Base-by-base conservation (phyloP, 2,888 invertebrate genomes). In the Erynnis tages region DNA sequence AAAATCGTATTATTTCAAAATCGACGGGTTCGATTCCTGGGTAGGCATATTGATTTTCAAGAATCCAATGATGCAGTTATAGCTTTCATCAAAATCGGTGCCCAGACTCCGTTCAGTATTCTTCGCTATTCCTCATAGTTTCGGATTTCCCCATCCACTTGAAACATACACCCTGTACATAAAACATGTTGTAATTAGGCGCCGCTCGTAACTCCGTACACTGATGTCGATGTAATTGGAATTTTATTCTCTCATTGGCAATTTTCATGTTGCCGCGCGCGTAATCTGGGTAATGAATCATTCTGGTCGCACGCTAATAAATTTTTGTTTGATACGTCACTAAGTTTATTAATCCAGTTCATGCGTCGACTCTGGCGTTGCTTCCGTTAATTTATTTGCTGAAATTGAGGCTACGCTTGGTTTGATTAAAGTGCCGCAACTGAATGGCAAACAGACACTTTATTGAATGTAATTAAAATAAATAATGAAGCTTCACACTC, bases 161-260 rank as follows among this genome's bases (percentile, higher is more conserved):
- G n/a, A n/a, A n/a, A n/a, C n/a, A n/a, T n/a, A n/a, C n/a, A n/a
- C n/a, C n/a, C n/a, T n/a, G n/a, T n/a, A n/a, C n/a, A n/a, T n/a
- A n/a, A n/a, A n/a, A n/a, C n/a, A n/a, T n/a, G n/a, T 57, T 55
- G 58, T 62, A 57, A 61, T 61, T 61, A 57, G 56, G 30, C 27
- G 14, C 38, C 21, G 27, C 34, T 34, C 41, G 34, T 35, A 50
- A 35, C 49, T 53, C 56, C 57, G 47, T 60, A 19, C n/a, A 16
- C 41, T 34, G 49, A 43, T 50, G 41, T 16, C 23, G 56, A 59
- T 54, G 55, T 58, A 56, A 62, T 61, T 62, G 59, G 59, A 62
- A 63, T 59, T 63, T 61, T 57, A 59, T 59, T 56, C 44, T 43
- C 49, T 38, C 43, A 55, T 53, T 53, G 52, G 30, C 54, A 53